Base-by-base conservation (phyloP, 2,113 vertebrate species). In the Amazona guildingii region DNA sequence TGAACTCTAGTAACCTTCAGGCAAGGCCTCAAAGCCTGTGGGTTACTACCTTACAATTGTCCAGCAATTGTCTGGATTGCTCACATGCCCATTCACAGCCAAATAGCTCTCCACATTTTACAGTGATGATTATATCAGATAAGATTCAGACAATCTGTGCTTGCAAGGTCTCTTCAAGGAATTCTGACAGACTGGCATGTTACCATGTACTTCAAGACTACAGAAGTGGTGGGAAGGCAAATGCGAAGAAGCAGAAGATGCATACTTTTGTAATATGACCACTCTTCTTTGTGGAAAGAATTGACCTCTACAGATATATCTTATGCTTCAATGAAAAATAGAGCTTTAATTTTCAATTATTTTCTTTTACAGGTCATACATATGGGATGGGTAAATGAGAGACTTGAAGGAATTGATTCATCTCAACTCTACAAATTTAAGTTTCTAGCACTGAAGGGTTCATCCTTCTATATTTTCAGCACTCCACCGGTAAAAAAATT, bases 311-410 rank as follows among this genome's bases (percentile, higher is more conserved):
- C 33, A 37, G 31, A 46, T 75, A 19, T 33, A 37, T 61, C 10
- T 48, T 68, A 63, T 23, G 28, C 27, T 49, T 33, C 46, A 48
- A 33, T 72, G 67, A 74, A 92, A 90, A 90, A 67, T 8, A 62
- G 11, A 88, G n/a, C 51, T 95, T 96, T 95, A 93, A 97, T 95
- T 93, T 95, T 90, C 72, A 54, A 49, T 94, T 97, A 51, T 97
- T 97, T 98, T 84, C 81, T 96, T 95, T 96, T 94, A 69, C 98
- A 99, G 99, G 98, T 99, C 48, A 96, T 99, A 92, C 98, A 99
- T 96, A 98, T 99, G 98, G 99, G 99, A 80, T 99, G 99, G 99
- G 98, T 98, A 33, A 98, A 98, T 88, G 99, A 99, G 92, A 98
- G 97, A 87, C 97, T 98, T 8, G 98, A 98, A 79, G 98, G 96